Evolutionary conservation across 1,140 invertebrate species (phyloP).

Genomic region (Tetramorium parvispinum): DNA sequence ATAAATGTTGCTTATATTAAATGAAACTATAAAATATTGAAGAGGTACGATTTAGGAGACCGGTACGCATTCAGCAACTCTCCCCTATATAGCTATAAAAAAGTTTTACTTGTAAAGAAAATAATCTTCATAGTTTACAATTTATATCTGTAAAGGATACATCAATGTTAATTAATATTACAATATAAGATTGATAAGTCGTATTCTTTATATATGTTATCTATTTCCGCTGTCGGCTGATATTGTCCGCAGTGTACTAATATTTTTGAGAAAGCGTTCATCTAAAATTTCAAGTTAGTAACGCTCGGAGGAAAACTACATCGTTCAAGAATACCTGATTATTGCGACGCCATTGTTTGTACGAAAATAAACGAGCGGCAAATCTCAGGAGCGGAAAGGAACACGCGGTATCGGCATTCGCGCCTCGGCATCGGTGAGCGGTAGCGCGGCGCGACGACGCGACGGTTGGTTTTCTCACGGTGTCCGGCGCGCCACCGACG

Average conservation of each 20-base stretch:
- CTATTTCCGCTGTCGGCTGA: too few relatives aligned
- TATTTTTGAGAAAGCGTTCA: not conserved
- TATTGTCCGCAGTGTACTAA: not conserved
- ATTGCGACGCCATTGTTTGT: constrained; percentile 63
- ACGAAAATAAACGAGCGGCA: constrained; percentile 36
- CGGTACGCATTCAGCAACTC: too few relatives aligned
- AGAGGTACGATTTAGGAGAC: too few relatives aligned
- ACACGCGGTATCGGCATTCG: constrained; percentile 14
- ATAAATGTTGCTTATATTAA: too few relatives aligned
- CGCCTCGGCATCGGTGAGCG: constrained; percentile 39
- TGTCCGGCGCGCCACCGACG: constrained; percentile 62
- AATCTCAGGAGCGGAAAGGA: constrained; percentile 42
- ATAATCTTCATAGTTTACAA: not conserved
- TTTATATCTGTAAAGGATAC: not conserved
- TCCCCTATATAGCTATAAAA: not conserved
- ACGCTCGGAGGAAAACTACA: not conserved
- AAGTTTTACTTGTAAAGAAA: not conserved
- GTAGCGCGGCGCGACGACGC: constrained; percentile 51
- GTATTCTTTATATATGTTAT: not conserved
- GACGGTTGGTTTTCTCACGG: constrained; percentile 73
- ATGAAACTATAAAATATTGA: too few relatives aligned
- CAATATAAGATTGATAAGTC: not conserved
- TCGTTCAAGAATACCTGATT: not conserved
- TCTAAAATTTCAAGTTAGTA: not conserved
- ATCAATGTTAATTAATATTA: not conserved